Conservation (phyloP, 2,113 vertebrate genomes). For the Neoarius graeffei region DNA sequence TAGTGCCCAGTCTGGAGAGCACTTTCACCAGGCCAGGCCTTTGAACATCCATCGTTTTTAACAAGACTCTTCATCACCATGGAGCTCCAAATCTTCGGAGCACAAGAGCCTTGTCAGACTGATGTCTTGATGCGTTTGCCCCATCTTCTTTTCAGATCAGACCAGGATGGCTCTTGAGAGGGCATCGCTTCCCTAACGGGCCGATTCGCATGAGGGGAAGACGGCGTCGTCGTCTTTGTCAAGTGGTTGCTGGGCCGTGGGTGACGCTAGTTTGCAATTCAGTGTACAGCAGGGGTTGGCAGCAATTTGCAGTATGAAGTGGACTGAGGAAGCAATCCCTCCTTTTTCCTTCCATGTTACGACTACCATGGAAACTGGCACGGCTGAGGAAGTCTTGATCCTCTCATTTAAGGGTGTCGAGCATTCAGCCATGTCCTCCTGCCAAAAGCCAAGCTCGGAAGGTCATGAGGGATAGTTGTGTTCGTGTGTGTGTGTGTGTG, state of each 20-base stretch:
- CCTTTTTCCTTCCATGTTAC: conserved; percentile 10
- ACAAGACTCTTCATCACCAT: conserved; percentile 48
- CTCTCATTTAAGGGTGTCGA: conserved; percentile 42
- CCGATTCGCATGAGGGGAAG: conserved; percentile 35
- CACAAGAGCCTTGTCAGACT: conserved; percentile 35
- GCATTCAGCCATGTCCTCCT: conserved; percentile 27
- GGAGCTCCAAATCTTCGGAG: conserved; percentile 33
- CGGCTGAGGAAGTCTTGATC: conserved; percentile 43
- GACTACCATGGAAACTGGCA: conserved; percentile 54
- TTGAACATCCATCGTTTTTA: conserved; percentile 37
- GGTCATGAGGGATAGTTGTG: conserved; percentile 3
- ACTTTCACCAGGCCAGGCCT: conserved; percentile 25
- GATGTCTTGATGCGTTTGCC: conserved; percentile 49
- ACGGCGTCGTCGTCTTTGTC: conserved; percentile 15
- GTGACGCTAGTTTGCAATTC: conserved; percentile 45
- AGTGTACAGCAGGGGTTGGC: conserved; percentile 31
- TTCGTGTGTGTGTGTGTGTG: background rate
- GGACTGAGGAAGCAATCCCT: conserved; percentile 22
- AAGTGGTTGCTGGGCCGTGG: conserved; percentile 27
- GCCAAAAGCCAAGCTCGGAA: conserved; percentile 32
- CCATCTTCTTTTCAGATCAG: conserved; percentile 29
- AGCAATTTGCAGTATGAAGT: conserved; percentile 28
- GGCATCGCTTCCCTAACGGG: conserved; percentile 16
- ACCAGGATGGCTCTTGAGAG: conserved; percentile 4
- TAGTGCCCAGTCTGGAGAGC: conserved; percentile 39